Conservation (phyloP, 2,113 vertebrate genomes). For the Caloenas nicobarica region DNA sequence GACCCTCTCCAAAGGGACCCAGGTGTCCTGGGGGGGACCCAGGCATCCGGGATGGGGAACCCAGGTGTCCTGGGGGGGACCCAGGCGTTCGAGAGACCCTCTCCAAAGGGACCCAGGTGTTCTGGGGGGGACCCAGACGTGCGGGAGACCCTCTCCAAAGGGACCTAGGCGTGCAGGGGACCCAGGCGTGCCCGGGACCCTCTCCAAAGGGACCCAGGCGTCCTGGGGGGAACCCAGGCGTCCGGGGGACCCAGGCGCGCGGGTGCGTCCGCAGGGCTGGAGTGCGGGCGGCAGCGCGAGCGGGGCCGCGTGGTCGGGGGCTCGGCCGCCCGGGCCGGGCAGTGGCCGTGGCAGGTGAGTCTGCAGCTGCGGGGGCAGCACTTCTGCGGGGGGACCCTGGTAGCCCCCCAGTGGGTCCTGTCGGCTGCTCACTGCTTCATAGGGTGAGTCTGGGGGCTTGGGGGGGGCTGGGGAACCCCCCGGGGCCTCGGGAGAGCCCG, state of each 20-base stretch:
- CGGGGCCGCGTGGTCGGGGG: constrained; percentile 27
- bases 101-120: too few species aligned
- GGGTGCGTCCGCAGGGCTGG: background rate
- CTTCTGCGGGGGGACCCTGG: constrained; percentile 31
- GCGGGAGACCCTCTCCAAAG: too few species aligned
- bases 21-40: too few species aligned
- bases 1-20: too few species aligned
- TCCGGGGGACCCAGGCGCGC: constrained; percentile 33
- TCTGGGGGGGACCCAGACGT: too few species aligned
- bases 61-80: too few species aligned
- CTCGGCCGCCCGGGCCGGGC: constrained; percentile 36
- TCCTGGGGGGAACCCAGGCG: background rate
- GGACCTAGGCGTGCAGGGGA: too few species aligned
- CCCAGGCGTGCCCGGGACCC: too few species aligned
- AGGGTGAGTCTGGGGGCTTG: background rate
- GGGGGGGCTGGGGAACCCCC: background rate
- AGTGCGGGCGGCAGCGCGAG: background rate
- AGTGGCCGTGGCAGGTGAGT: constrained; percentile 59
- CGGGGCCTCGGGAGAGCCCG: background rate
- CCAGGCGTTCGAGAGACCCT: too few species aligned
- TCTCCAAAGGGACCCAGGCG: too few species aligned
- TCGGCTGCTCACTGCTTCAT: constrained; percentile 17
- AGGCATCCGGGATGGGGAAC: too few species aligned
- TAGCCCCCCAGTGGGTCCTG: constrained; percentile 2
- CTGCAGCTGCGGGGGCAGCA: constrained; percentile 48